These are phyloP conservation scores for Chrysodeixis includens DNA, from an alignment of 2,888 invertebrate species.

Conservation along the genomic window DNA sequence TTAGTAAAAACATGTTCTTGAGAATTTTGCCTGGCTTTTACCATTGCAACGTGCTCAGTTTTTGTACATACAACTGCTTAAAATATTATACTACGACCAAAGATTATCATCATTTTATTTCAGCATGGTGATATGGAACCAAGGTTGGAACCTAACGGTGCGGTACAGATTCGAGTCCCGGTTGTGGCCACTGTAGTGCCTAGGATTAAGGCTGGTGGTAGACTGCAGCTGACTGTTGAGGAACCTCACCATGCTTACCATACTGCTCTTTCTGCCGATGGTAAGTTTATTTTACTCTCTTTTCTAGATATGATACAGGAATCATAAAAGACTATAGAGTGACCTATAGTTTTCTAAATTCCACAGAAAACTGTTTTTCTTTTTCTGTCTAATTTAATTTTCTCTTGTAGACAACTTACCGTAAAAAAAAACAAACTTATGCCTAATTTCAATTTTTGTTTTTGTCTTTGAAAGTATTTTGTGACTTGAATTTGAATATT, in stretches of 20 bases:
- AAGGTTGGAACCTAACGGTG: slow-evolving; percentile 66
- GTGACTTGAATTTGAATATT: too few relatives aligned
- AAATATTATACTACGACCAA: background rate
- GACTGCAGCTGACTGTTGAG: slow-evolving; percentile 86
- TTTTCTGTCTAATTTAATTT: too few relatives aligned
- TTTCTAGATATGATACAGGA: too few relatives aligned
- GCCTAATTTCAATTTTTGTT: too few relatives aligned
- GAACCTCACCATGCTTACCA: slow-evolving; percentile 85
- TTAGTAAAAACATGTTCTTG: background rate
- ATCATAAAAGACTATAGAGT: too few relatives aligned
- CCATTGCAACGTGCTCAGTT: background rate
- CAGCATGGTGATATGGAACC: slow-evolving; percentile 38
- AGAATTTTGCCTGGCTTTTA: background rate
- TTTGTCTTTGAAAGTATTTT: too few relatives aligned
- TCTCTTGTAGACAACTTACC: too few relatives aligned
- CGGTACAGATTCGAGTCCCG: slow-evolving; percentile 89
- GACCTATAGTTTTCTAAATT: too few relatives aligned
- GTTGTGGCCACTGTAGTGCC: slow-evolving; percentile 90
- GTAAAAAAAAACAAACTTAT: too few relatives aligned
- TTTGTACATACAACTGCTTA: too few relatives aligned
- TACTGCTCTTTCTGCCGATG: slow-evolving; percentile 76
- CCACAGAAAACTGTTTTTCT: too few relatives aligned
- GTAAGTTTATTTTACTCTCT: slow-evolving; percentile 55
- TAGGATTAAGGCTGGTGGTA: slow-evolving; percentile 83
- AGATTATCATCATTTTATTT: background rate